Evolutionary conservation across 37 sponge, comb jelly and placozoan species (phyloP).

Genomic region (Amphimedon queenslandica): DNA sequence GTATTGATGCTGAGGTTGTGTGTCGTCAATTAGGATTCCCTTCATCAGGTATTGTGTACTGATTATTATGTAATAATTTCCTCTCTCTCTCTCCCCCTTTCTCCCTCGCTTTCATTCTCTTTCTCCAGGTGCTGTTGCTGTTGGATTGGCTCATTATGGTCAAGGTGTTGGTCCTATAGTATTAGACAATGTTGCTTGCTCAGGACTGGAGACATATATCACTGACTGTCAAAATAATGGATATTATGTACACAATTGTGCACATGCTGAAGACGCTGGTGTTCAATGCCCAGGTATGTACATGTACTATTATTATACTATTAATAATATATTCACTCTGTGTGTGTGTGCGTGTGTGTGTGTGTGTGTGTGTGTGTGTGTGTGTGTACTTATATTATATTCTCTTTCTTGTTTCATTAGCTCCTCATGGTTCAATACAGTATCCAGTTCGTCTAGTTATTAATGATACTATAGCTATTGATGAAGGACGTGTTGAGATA

Average conservation of each 20-base stretch:
- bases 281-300: slow-evolving; percentile 4
- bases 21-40: slow-evolving; percentile 8
- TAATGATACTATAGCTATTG: neutral
- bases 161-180: slow-evolving; percentile 12
- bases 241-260: slow-evolving; percentile 1
- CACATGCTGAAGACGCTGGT: slow-evolving; percentile 7
- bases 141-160: slow-evolving; percentile 1
- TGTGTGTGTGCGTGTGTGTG: too few relatives aligned
- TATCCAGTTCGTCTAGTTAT: slow-evolving; percentile 11
- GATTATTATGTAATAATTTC: neutral
- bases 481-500: slow-evolving; percentile 7
- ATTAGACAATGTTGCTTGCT: slow-evolving; percentile 1
- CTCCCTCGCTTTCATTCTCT: neutral
- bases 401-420: too few relatives aligned
- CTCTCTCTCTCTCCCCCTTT: slow-evolving; percentile 3
- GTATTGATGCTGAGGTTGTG: slow-evolving; percentile 5
- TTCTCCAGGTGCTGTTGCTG: neutral
- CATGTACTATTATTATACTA: too few relatives aligned
- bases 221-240: slow-evolving; percentile 9
- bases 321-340: neutral
- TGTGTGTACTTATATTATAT: too few relatives aligned
- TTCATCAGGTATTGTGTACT: neutral
- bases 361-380: too few relatives aligned
- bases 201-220: slow-evolving; percentile 3
- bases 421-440: neutral